Evolutionary conservation across 2,113 vertebrate genomes (phyloP).

Genomic region (Megaptera novaeangliae): DNA sequence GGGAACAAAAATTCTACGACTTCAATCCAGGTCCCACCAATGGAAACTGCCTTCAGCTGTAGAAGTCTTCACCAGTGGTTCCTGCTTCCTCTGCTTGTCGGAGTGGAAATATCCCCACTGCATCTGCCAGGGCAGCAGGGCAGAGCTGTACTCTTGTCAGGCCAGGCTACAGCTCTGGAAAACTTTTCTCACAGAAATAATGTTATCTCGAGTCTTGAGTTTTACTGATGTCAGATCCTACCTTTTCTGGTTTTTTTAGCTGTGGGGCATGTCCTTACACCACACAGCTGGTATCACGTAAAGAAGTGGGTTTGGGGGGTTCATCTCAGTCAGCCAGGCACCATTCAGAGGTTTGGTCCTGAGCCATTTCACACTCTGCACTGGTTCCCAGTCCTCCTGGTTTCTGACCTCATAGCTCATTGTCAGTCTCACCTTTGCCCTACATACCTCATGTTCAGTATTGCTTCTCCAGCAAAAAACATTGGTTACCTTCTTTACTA

Average conservation of each 20-base stretch:
- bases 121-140: background rate
- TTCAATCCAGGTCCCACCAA: background rate
- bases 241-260: background rate
- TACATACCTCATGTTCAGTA: background rate
- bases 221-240: background rate
- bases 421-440: background rate
- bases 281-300: background rate
- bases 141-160: background rate
- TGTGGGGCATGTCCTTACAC: background rate
- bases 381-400: background rate
- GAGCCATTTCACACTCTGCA: background rate
- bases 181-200: background rate
- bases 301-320: background rate
- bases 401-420: background rate
- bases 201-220: background rate
- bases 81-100: background rate
- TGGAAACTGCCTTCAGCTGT: background rate
- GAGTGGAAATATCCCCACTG: background rate
- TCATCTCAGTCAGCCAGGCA: background rate
- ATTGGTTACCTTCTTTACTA: background rate
- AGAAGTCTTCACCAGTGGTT: background rate
- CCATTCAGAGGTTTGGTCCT: background rate
- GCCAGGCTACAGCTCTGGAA: background rate
- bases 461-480: background rate
- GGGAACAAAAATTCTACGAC: background rate